phyloP scores from a whole-genome alignment of 2,888 invertebrate species.

The Copidosoma aretas region DNA sequence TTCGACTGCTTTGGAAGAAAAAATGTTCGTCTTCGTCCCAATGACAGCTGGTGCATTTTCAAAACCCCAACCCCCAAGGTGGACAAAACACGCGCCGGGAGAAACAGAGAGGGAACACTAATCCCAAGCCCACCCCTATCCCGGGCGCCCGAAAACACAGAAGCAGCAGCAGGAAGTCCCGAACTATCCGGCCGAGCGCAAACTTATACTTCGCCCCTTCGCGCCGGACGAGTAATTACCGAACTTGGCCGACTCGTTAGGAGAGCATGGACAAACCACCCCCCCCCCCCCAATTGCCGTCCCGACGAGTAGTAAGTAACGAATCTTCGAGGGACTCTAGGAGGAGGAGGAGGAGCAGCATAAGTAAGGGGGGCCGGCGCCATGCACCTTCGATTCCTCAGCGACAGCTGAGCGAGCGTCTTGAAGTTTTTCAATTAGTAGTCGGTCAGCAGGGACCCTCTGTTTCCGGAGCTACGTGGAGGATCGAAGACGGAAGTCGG shows the following conservation, averaged over 20 bases:
- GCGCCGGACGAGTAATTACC: constrained; percentile 31
- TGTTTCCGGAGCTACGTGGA: neutral
- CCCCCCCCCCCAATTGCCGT: too few species aligned
- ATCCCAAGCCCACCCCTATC: too few species aligned
- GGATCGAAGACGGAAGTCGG: neutral
- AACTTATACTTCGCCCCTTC: too few species aligned
- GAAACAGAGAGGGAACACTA: too few species aligned
- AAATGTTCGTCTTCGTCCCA: too few species aligned
- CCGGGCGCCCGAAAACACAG: neutral
- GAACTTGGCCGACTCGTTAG: constrained; percentile 14
- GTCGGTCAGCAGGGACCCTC: neutral
- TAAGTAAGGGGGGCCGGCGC: constrained; percentile 31
- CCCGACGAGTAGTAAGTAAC: neutral
- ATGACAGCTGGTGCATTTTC: too few species aligned
- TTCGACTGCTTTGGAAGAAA: too few species aligned
- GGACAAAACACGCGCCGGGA: too few species aligned
- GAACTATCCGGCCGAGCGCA: constrained; percentile 8
- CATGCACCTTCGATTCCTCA: constrained; percentile 1
- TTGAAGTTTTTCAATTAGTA: constrained; percentile 40
- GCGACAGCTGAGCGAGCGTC: neutral
- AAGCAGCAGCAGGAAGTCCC: constrained; percentile 12
- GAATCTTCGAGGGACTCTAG: neutral
- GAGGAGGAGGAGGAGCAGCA: constrained; percentile 12
- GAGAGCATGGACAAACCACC: too few species aligned
- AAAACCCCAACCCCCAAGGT: too few species aligned